Percentiles rank a stretch among this genome's conserved stretches.
These are phyloP conservation scores for Melopsittacus undulatus DNA, from an alignment of 2,797 vertebrate genomes.

Conservation along the genomic window DNA sequence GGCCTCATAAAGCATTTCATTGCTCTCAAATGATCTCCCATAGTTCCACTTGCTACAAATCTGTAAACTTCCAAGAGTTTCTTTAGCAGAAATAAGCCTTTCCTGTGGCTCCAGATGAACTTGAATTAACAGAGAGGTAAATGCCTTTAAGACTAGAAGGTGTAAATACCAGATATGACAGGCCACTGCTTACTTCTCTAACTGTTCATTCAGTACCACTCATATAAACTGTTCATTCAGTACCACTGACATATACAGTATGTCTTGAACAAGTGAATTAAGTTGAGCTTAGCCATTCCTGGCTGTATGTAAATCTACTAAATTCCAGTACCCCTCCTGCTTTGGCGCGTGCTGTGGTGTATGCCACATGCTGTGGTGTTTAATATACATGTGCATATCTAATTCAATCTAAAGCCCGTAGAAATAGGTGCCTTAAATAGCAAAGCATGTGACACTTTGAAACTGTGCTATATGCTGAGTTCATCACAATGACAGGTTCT, in stretches of 20 bases:
- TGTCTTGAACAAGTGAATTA: neutral
- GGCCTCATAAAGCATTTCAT: slow-evolving; percentile 61
- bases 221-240: neutral
- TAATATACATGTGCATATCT: neutral
- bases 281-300: neutral
- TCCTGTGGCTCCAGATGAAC: slow-evolving; percentile 12
- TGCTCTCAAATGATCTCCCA: slow-evolving; percentile 61
- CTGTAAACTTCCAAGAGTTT: slow-evolving; percentile 32
- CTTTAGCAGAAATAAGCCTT: slow-evolving; percentile 23
- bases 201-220: neutral
- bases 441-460: slow-evolving; percentile 70
- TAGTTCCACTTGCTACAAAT: slow-evolving; percentile 45
- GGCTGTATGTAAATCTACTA: neutral
- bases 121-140: neutral
- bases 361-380: neutral
- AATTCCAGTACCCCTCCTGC: neutral
- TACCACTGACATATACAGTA: neutral
- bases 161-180: neutral
- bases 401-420: neutral
- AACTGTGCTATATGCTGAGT: slow-evolving; percentile 66
- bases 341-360: neutral
- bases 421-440: neutral
- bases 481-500: slow-evolving; percentile 28
- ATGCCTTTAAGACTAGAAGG: neutral
- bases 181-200: neutral